phyloP scores from a whole-genome alignment of 2,888 invertebrate genomes.

The Rhopalosiphum nymphaeae region DNA sequence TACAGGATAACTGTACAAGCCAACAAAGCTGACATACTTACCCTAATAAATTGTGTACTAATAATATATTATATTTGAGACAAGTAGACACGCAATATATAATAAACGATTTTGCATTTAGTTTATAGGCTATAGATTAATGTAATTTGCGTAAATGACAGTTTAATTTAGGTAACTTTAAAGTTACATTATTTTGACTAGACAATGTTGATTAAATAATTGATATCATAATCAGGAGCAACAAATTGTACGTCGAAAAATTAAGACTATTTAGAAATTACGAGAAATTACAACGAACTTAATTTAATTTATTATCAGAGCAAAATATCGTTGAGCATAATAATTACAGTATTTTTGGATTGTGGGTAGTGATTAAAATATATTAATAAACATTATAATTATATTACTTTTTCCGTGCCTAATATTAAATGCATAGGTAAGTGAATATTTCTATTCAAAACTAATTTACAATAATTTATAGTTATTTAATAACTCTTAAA shows the following conservation, averaged over 20 bases:
- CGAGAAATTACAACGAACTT: neutral
- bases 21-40: conserved; percentile 29
- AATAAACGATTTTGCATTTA: conserved; percentile 21
- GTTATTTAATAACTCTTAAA: neutral
- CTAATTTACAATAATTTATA: neutral
- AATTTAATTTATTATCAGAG: neutral
- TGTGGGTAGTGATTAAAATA: neutral
- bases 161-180: neutral
- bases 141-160: neutral
- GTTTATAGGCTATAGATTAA: neutral
- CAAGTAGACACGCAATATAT: conserved; percentile 17
- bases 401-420: neutral
- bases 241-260: neutral
- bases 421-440: neutral
- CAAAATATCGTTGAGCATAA: neutral
- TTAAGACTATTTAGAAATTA: neutral
- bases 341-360: neutral
- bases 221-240: no score
- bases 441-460: neutral
- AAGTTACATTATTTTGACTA: neutral
- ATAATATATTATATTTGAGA: conserved; percentile 37
- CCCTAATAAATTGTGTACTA: conserved; percentile 48
- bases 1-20: conserved; percentile 40
- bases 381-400: neutral
- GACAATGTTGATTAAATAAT: neutral